Evolutionary conservation across 64 coral and sea anemone genomes (phyloP), one percentile per base, ranked within the genome.

Genomic region (Montipora foliosa): DNA sequence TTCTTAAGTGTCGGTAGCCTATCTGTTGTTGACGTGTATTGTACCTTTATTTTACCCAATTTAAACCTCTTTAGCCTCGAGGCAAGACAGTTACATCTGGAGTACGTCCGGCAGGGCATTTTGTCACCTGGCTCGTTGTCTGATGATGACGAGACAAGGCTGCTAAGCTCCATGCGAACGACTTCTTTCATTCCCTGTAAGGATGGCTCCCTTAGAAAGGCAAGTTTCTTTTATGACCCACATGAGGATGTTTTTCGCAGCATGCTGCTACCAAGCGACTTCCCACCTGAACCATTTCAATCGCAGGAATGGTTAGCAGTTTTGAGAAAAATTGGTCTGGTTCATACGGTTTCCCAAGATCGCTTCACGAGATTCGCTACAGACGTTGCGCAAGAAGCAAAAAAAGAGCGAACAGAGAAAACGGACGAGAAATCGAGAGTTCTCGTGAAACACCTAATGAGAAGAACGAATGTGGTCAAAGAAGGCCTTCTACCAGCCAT

Each of bases 161-260:
- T 78, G 7, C 76, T 19, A 6, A 4, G 1, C 45, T 49, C 29
- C 13, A 3, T 78, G 47, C 4, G 0, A 48, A 78, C 0, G 0
- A 78, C 76, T 49, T 46, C 76, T 12, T 48, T 78, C 17, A 68
- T 91, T 58, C 78, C 66, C 15, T 16, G 9, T 3, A 4, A 3
- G 47, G 5, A 80, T 74, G 89, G 89, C 0, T 15, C 0, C 8
- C 61, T 82, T 0, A 74, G 75, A 75, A 50, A 21, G 1, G 78
- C 79, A 45, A 75, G 77, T 81, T 51, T 19, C n/a, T 91, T 91
- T 61, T 91, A 73, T 46, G 90, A 92, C 22, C 81, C 81, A 14
- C 22, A 8, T 3, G 75, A 47, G 8, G 70, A 85, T 0, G 90
- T 92, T 45, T 92, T 92, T 44, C 13, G 16, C 55, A 49, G 14